A percentile compares a stretch with the other conserved stretches of the same genome.
Conservation (phyloP, 92 coral and sea anemone species). For the Porites rus region DNA sequence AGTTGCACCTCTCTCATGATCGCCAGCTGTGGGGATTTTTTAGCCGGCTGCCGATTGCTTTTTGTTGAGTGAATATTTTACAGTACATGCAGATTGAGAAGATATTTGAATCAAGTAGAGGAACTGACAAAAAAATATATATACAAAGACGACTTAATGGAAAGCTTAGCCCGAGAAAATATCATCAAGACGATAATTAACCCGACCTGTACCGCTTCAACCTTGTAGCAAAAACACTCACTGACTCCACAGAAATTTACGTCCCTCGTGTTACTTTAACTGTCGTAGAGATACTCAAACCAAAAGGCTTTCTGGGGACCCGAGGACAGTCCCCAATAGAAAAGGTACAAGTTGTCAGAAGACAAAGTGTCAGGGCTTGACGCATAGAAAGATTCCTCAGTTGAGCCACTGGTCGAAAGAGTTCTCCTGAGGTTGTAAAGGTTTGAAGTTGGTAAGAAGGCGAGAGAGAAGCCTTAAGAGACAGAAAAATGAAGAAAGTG, state of each 20-base stretch:
- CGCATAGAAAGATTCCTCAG: conserved; percentile 13
- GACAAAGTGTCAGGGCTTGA: conserved; percentile 18
- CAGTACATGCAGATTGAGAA: no score
- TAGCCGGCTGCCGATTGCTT: no score
- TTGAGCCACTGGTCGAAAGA: conserved; percentile 10
- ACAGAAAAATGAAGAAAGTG: neutral
- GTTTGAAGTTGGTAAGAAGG: neutral
- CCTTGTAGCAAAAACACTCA: neutral
- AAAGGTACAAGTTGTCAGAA: conserved; percentile 46
- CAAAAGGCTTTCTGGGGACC: conserved; percentile 66
- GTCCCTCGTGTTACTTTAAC: conserved; percentile 29
- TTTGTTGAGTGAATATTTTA: no score
- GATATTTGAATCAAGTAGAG: no score
- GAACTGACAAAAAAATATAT: no score
- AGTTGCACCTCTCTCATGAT: no score
- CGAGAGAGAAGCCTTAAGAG: conserved; percentile 35
- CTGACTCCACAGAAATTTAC: neutral
- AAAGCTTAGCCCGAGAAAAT: no score
- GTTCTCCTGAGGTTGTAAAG: neutral
- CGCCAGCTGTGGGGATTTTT: no score
- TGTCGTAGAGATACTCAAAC: conserved; percentile 57
- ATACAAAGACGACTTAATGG: no score
- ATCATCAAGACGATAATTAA: neutral
- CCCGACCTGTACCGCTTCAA: neutral
- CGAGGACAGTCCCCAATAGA: conserved; percentile 70